phyloP scores from a whole-genome alignment of 2,113 vertebrate species.

The Hippolais icterina region DNA sequence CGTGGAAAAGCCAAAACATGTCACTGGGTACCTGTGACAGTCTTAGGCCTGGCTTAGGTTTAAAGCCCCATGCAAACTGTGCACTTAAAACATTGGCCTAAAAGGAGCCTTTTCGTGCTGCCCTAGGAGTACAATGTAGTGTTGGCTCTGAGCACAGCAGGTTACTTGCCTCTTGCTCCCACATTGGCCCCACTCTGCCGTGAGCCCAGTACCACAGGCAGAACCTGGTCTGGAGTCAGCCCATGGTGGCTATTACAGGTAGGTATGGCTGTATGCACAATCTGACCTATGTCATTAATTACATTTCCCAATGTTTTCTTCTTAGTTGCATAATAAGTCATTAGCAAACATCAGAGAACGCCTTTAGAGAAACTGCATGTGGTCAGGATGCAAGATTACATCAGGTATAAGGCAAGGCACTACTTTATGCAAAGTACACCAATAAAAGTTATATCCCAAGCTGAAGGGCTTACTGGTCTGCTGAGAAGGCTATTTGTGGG shows the following conservation, averaged over 20 bases:
- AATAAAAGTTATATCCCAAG: neutral
- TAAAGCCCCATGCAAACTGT: neutral
- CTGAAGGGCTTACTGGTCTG: neutral
- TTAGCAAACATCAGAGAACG: neutral
- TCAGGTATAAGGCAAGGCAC: neutral
- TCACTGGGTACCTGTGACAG: neutral
- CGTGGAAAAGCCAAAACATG: neutral
- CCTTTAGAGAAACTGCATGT: neutral
- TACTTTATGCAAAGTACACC: neutral
- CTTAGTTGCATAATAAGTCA: neutral
- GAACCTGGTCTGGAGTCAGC: neutral
- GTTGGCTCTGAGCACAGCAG: neutral
- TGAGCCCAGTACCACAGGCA: neutral
- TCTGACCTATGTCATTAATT: neutral
- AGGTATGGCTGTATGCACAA: neutral
- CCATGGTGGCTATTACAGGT: neutral
- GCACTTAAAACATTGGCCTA: neutral
- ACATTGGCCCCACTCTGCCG: rapidly evolving
- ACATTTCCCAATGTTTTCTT: neutral
- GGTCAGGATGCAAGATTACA: rapidly evolving
- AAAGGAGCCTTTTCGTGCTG: neutral
- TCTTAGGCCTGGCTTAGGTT: neutral
- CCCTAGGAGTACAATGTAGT: neutral
- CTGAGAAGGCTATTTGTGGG: neutral
- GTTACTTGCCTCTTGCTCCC: neutral